Base-by-base conservation (phyloP, 2,797 vertebrate species). In the Karalla daura region DNA sequence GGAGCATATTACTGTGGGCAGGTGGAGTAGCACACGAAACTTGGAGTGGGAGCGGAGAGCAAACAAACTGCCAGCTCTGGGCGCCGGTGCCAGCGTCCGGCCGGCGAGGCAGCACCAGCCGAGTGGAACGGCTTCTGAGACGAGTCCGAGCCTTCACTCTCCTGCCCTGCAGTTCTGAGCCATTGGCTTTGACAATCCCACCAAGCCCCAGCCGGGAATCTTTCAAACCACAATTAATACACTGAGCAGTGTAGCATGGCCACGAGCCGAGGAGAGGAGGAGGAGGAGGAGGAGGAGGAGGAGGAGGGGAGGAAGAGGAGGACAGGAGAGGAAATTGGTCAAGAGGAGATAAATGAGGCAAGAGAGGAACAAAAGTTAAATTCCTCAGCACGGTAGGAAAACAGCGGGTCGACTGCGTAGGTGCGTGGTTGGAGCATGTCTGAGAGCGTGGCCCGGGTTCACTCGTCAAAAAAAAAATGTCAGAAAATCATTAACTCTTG, bases 161-260 rank as follows among this genome's bases (percentile, higher is more conserved):
- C 60, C 61, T 43, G 36, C 76, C 46, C 71, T 44, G 70, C 78
- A 72, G 83, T 63, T 91, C 88, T 87, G 89, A 91, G 78, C 86
- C 87, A 81, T 60, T 87, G 86, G 74, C 83, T 86, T 72, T 50
- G 4, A 83, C 76, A 70, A 81, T 85, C 80, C 78, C 76, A 74
- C 74, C 81, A 63, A 80, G 74, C 64, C 67, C 81, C 80, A 75
- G 77, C 76, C 70, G 79, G 79, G 79, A 74, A 74, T 85, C 82
- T 86, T 76, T 90, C 81, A 88, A 87, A 88, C 72, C 74, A 66
- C 83, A 82, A 86, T 85, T 89, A 89, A 91, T 86, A 80, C 84
- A 76, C 64, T 58, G 80, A 84, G 84, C 88, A 63, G 65, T 60
- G 79, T 71, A 80, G 80, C 80, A 52, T 75, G 66, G 75, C 70